Evolutionary conservation across 2,797 vertebrate species (phyloP), one percentile per base, ranked within the genome.

Genomic region (Ambastaia sidthimunki): DNA sequence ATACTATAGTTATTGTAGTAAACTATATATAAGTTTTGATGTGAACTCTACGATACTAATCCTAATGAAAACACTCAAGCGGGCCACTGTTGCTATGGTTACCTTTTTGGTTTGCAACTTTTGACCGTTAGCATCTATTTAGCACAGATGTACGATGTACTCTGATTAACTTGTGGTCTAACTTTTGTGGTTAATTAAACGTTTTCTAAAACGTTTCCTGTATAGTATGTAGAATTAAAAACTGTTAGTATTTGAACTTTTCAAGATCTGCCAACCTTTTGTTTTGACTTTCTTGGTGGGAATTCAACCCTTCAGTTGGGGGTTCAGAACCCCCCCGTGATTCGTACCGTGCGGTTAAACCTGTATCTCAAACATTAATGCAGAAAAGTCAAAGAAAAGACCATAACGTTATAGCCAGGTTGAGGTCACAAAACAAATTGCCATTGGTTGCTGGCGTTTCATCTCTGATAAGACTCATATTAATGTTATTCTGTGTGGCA

Each of bases 391-490:
- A 12, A 57, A 67, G n/a, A 54, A 73, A 82, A 19, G 54, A n/a
- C 68, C 4, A 69, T 71, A 77, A 74, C n/a, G 3, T 0, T 37
- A 55, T 9, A 21, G 72, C 65, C 44, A 57, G 48, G 79, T 73
- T 74, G 82, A 83, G 77, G 69, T 83, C 82, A 83, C 72, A 80
- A 81, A 82, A 83, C 81, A 68, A 37, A 76, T 78, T 74, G 0
- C 44, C 47, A 74, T 76, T 77, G 55, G 81, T 71, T 80, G 69
- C 19, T 57, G 76, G 84, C 59, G 81, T 80, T 76, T 80, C 50
- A 67, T 80, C 78, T 69, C 77, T 67, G 82, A 86, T 84, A 86
- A 86, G 81, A 77, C 76, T 86, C 70, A 77, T 78, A 84, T 84
- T 86, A 86, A 86, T 86, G 85, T 71, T 70, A 71, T 84, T 84